These are phyloP conservation scores for Lates japonicus DNA, from an alignment of 2,797 vertebrate genomes.

Conservation along the genomic window DNA sequence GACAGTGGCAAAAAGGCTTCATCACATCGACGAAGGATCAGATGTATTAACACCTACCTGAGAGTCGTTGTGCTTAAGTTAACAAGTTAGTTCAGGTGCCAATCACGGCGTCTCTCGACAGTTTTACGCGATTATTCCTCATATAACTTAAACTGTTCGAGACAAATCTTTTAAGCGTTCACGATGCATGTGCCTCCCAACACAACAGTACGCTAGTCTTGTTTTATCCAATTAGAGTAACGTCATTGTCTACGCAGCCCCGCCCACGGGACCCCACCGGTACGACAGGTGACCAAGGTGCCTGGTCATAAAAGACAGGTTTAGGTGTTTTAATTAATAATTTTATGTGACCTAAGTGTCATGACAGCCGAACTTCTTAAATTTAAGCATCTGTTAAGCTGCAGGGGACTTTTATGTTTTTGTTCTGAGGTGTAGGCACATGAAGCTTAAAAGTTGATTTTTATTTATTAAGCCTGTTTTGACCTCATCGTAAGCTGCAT, in stretches of 20 bases:
- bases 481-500: background rate
- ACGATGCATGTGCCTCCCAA: background rate
- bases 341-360: background rate
- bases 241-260: background rate
- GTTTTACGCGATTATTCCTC: background rate
- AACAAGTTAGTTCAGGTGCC: background rate
- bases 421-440: background rate
- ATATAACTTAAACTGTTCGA: too few species aligned
- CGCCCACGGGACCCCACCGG: background rate
- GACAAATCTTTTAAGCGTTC: background rate
- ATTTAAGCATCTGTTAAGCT: background rate
- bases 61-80: background rate
- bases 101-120: background rate
- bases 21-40: background rate
- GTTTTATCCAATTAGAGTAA: background rate
- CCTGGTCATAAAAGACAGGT: background rate
- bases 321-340: background rate
- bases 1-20: background rate
- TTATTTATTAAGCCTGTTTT: background rate
- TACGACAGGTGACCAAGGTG: background rate
- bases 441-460: background rate
- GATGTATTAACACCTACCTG: background rate
- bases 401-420: accelerated
- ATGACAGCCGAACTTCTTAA: background rate
- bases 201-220: background rate